phyloP scores from a whole-genome alignment of 2,113 vertebrate species.

The Clarias macrocephalus region DNA sequence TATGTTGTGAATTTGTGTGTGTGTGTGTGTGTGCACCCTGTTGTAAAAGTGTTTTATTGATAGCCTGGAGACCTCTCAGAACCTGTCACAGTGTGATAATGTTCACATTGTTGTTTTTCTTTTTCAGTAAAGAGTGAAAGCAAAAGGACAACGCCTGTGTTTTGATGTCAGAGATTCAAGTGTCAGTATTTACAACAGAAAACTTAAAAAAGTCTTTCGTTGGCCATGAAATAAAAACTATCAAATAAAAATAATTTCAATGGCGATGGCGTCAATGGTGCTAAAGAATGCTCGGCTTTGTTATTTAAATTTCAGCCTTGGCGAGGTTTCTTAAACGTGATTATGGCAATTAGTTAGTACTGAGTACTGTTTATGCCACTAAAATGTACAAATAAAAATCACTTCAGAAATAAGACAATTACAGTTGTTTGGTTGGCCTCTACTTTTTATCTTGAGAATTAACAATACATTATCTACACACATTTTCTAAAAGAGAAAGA shows the following conservation, averaged over 20 bases:
- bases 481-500: neutral
- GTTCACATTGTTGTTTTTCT: constrained; percentile 9
- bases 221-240: constrained; percentile 45
- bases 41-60: constrained; percentile 62
- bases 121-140: neutral
- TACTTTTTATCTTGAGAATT: constrained; percentile 2
- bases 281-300: neutral
- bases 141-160: neutral
- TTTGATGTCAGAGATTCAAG: neutral
- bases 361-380: neutral
- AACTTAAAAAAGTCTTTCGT: constrained; percentile 4
- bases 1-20: constrained; percentile 49
- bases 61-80: constrained; percentile 61
- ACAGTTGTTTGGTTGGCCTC: constrained; percentile 4
- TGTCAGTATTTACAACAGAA: constrained; percentile 14
- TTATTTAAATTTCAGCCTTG: neutral
- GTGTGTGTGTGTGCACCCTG: constrained; percentile 68
- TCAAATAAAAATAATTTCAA: neutral
- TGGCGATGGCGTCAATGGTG: neutral
- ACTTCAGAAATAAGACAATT: constrained; percentile 11
- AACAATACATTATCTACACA: constrained; percentile 1
- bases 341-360: neutral
- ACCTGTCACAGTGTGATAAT: constrained; percentile 47
- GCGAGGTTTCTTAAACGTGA: neutral
- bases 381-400: neutral